Conservation (phyloP, 2,888 invertebrate species). For the Tetheella fluctuosa region DNA sequence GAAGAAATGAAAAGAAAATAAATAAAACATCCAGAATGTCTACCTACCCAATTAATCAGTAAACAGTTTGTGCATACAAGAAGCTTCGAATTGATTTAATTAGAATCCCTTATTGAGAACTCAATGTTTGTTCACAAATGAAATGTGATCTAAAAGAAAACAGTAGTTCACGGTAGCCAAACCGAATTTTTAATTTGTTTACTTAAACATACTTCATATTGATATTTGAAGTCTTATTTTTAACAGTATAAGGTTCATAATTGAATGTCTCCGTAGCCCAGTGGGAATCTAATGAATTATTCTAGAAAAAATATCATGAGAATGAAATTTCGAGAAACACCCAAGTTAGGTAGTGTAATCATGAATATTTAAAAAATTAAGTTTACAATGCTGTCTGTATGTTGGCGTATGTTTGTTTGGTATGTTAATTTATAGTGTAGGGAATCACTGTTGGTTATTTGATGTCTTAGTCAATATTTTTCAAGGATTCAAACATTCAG, state of each 20-base stretch:
- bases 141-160: conserved; percentile 29
- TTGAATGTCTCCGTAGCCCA: conserved; percentile 7
- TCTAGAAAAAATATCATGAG: conserved; percentile 39
- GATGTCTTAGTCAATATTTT: neutral
- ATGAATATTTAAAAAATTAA: conserved; percentile 25
- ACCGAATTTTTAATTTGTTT: conserved; percentile 24
- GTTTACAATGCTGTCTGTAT: conserved; percentile 34
- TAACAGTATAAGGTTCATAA: neutral
- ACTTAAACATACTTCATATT: neutral
- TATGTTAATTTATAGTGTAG: conserved; percentile 8
- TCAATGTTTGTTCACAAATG: conserved; percentile 1
- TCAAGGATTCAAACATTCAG: no score
- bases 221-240: neutral
- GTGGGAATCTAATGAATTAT: conserved; percentile 33
- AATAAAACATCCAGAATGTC: neutral
- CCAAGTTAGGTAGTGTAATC: conserved; percentile 11
- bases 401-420: conserved; percentile 26
- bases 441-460: neutral
- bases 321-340: conserved; percentile 31
- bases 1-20: no score
- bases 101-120: conserved; percentile 1
- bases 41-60: neutral
- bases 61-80: neutral
- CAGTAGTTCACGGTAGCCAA: conserved; percentile 63
- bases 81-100: neutral